Percentiles rank a stretch among this genome's conserved stretches.
phyloP scores from a whole-genome alignment of 35 echinoderm and acorn worm genomes.

The Apostichopus japonicus region DNA sequence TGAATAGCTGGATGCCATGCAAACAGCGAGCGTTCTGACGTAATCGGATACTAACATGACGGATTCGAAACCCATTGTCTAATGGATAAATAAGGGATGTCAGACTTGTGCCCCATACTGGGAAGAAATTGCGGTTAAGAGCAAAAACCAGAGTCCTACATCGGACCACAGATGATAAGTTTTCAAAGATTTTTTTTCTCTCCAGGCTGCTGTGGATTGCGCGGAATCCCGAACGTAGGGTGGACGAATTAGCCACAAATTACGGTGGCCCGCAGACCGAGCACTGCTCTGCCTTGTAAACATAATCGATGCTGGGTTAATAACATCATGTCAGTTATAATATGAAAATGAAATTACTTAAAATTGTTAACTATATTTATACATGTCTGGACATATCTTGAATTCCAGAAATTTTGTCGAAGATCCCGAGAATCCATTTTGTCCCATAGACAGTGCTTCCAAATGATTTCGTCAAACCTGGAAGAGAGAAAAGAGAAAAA shows the following conservation, averaged over 20 bases:
- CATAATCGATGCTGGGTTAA: too few species aligned
- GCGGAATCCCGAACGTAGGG: neutral
- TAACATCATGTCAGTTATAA: too few species aligned
- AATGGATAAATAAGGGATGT: conserved; percentile 2
- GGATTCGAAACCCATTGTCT: conserved; percentile 49
- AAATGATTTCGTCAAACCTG: too few species aligned
- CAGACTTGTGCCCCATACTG: neutral
- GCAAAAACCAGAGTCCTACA: neutral
- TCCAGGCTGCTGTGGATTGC: conserved; percentile 1
- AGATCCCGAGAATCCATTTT: too few species aligned
- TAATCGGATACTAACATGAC: neutral
- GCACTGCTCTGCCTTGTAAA: neutral
- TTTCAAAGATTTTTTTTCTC: neutral
- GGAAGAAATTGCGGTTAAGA: conserved; percentile 31
- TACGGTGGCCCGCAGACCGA: conserved; percentile 11
- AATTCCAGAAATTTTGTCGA: too few species aligned
- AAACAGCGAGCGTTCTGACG: conserved; percentile 36
- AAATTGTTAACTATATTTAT: too few species aligned
- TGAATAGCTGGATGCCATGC: neutral
- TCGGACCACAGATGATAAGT: conserved; percentile 4
- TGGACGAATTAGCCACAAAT: conserved; percentile 13
- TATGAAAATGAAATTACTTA: too few species aligned
- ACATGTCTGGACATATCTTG: too few species aligned
- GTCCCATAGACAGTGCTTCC: too few species aligned
- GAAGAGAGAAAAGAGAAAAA: too few species aligned